Percentiles rank a stretch among this genome's conserved stretches.
These are phyloP conservation scores for Caenorhabditis angaria DNA, from an alignment of 2,888 invertebrate genomes.

Conservation along the genomic window DNA sequence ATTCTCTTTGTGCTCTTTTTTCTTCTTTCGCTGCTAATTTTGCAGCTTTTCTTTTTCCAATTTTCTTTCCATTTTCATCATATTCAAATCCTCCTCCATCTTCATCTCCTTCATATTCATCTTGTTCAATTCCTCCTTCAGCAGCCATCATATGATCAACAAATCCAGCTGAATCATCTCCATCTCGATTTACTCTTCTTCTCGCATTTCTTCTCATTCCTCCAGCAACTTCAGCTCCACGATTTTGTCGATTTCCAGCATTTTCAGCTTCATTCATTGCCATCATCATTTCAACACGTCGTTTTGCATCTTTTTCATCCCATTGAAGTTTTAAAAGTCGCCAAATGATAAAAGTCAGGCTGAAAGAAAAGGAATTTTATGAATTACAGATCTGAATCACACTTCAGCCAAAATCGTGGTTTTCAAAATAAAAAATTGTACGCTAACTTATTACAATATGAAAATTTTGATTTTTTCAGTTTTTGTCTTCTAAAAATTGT, in stretches of 20 bases:
- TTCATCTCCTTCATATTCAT: constrained; percentile 20
- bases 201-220: constrained; percentile 52
- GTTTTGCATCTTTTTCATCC: constrained; percentile 51
- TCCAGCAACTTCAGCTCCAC: constrained; percentile 57
- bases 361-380: constrained; percentile 32
- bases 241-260: constrained; percentile 26
- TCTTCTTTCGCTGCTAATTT: constrained; percentile 71
- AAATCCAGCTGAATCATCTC: constrained; percentile 50
- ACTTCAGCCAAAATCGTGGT: too few relatives aligned
- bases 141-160: constrained; percentile 48
- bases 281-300: constrained; percentile 46
- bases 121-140: constrained; percentile 20
- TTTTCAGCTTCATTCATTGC: constrained; percentile 57
- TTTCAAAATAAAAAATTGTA: too few relatives aligned
- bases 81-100: constrained; percentile 28
- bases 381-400: too few relatives aligned
- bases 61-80: constrained; percentile 50
- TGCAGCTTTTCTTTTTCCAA: constrained; percentile 71
- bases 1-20: constrained; percentile 64
- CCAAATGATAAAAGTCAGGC: constrained; percentile 47
- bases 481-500: too few relatives aligned
- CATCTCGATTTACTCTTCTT: constrained; percentile 52
- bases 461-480: too few relatives aligned
- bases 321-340: constrained; percentile 50
- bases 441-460: too few relatives aligned